Evolutionary conservation across 2,888 invertebrate genomes (phyloP), one percentile per base, ranked within the genome.

Genomic region (Nowickia ferox): DNA sequence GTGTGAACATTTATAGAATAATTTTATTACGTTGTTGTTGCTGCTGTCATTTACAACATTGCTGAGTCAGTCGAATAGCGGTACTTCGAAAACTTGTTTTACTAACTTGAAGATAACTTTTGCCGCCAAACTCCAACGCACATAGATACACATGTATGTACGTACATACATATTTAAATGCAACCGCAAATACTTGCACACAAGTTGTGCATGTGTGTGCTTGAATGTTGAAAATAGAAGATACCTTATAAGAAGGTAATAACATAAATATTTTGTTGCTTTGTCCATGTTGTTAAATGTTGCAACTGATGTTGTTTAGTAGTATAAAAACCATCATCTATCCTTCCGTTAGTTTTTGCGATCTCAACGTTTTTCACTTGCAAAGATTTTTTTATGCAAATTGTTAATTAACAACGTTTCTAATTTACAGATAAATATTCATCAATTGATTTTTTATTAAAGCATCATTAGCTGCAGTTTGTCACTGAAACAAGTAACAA

Each of bases 21-120:
- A 44, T 46, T 55, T 81, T 53, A 66, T 85, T 59, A 55, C 42
- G 38, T 66, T 51, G 40, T 72, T 84, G 84, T 44, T 86, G 77
- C 71, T 84, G 72, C 57, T 76, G 53, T 66, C 44, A 68, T 84
- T 86, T 76, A 77, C 63, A 85, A 72, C 82, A 86, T 84, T 84
- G 85, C 86, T 88, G 85, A 86, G 84, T 86, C 83, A 87, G 87
- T 86, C 87, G 87, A 86, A 87, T 88, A 88, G 88, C 88, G 88
- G 88, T 88, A 88, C 87, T 87, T 84, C 84, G 83, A 87, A 78
- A 88, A 88, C 88, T 88, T 82, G 88, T 88, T 88, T 88, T 83
- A 55, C 75, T 87, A 88, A 89, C 88, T 89, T 88, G 85, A 88
- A 76, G 87, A 89, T 87, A 87, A 84, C 79, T 87, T 88, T 87